Base-by-base conservation (phyloP, 2,888 invertebrate genomes). In the Quadriops clusia region DNA sequence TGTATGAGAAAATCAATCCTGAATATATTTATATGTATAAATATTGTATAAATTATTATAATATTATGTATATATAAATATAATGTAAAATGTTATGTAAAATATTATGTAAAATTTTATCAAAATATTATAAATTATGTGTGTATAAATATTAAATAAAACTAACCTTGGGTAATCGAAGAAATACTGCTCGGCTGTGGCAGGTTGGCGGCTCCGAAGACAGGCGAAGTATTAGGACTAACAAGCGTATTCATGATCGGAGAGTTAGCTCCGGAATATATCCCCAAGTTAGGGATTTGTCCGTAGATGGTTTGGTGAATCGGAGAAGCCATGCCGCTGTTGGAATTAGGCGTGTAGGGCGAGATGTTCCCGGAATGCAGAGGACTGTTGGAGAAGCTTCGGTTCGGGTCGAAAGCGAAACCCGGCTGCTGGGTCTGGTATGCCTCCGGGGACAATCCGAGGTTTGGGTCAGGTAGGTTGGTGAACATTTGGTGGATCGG, bases 401-500 rank as follows among this genome's bases (percentile, higher is more conserved):
- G 37, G 18, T 40, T 42, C 2, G 42, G 31, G 23, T 46, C 46
- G 28, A 42, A 43, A 17, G 23, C 34, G 6, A 36, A 36, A 17
- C 30, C 24, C 18, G 23, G 24, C 16, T 23, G 28, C 16, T 23
- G 32, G 18, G 23, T 35, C 7, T 24, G 10, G 26, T 30, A 35
- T 11, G 31, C 23, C 10, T 40, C 34, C 6, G 40, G 37, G 2
- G 36, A 32, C 10, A 50, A 4, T n/a, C 5, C 17, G 7, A 17
- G 10, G n/a, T n/a, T 27, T 6, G 38, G 25, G 23, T 41, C 41
- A 11, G 34, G 18, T 10, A 36, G 31, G 21, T 20, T 36, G 22
- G 41, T 33, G 26, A 41, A 41, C 5, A 42, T 17, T 47, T 78
- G 78, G 49, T 78, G 77, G 25, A 78, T 61, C 0, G 78, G 77